These are phyloP conservation scores for Drosophila micromelanica DNA, from an alignment of 1,140 invertebrate genomes.

Conservation along the genomic window DNA sequence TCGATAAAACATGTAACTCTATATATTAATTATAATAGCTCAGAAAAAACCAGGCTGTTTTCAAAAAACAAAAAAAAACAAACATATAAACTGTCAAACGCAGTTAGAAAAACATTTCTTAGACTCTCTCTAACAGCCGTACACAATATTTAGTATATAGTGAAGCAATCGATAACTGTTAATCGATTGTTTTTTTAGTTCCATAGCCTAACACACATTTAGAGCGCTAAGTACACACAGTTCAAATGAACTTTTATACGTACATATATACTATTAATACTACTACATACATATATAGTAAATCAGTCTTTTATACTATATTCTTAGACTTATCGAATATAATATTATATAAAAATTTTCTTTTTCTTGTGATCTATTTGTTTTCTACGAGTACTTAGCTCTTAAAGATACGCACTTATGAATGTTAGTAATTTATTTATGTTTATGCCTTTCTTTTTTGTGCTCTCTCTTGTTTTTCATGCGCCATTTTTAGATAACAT, in stretches of 20 bases:
- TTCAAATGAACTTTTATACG: neutral
- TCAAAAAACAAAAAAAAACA: slow-evolving; percentile 12
- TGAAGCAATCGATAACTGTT: slow-evolving; percentile 28
- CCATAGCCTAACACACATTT: slow-evolving; percentile 50
- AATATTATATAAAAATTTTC: slow-evolving; percentile 24
- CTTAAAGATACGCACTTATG: slow-evolving; percentile 37
- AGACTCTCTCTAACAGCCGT: slow-evolving; percentile 38
- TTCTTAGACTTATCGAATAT: slow-evolving; percentile 16
- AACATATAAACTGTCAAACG: neutral
- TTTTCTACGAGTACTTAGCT: slow-evolving; percentile 39
- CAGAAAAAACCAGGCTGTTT: slow-evolving; percentile 67
- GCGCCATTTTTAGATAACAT: slow-evolving; percentile 90
- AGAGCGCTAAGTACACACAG: slow-evolving; percentile 60
- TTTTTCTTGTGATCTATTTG: slow-evolving; percentile 29
- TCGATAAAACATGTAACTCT: slow-evolving; percentile 47
- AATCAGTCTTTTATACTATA: slow-evolving; percentile 54
- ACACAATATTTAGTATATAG: slow-evolving; percentile 44
- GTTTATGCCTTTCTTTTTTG: slow-evolving; percentile 66
- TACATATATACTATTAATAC: slow-evolving; percentile 14
- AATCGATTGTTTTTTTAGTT: slow-evolving; percentile 58
- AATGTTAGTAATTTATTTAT: slow-evolving; percentile 68
- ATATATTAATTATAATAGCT: slow-evolving; percentile 59
- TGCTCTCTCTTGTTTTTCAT: slow-evolving; percentile 54
- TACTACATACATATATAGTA: slow-evolving; percentile 40
- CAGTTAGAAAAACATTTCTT: slow-evolving; percentile 38